These are phyloP conservation scores for Cotesia congregata DNA, from an alignment of 2,888 invertebrate genomes.

Conservation along the genomic window DNA sequence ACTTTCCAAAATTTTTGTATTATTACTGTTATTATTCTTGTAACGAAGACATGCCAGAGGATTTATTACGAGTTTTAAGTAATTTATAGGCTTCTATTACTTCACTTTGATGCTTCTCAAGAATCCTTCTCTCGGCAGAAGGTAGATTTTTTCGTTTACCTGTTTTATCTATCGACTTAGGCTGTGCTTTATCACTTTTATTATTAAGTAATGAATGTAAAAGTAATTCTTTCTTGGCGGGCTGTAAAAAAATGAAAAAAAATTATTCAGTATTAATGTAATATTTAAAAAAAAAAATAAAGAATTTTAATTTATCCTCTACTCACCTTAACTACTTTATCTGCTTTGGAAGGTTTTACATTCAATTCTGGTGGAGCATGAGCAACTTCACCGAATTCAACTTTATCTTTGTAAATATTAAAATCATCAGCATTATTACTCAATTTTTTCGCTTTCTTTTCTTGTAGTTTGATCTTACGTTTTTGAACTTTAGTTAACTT, in stretches of 20 bases:
- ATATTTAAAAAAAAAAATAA: slow-evolving; percentile 47
- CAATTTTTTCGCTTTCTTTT: slow-evolving; percentile 70
- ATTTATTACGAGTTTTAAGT: slow-evolving; percentile 68
- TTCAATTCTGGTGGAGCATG: slow-evolving; percentile 80
- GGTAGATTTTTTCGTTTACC: slow-evolving; percentile 77
- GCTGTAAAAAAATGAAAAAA: slow-evolving; percentile 67
- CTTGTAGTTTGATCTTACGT: slow-evolving; percentile 71
- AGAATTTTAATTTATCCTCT: slow-evolving; percentile 60
- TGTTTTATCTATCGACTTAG: slow-evolving; percentile 68
- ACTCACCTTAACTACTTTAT: slow-evolving; percentile 56
- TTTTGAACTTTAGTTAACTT: slow-evolving; percentile 73
- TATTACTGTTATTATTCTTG: slow-evolving; percentile 12
- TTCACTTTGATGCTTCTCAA: slow-evolving; percentile 75
- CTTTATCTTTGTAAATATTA: slow-evolving; percentile 73
- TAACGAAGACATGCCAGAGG: slow-evolving; percentile 18
- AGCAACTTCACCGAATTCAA: slow-evolving; percentile 82
- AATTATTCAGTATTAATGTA: slow-evolving; percentile 22
- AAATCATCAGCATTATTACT: slow-evolving; percentile 69
- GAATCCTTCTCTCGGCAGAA: slow-evolving; percentile 72
- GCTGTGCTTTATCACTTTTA: slow-evolving; percentile 16
- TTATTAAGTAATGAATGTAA: slow-evolving; percentile 72
- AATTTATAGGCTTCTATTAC: slow-evolving; percentile 75
- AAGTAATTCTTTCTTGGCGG: slow-evolving; percentile 77
- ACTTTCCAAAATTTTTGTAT: not conserved
- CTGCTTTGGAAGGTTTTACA: slow-evolving; percentile 71